Evolutionary conservation across 2,888 invertebrate species (phyloP), one percentile per base, ranked within the genome.

Genomic region (Calameuta filiformis): DNA sequence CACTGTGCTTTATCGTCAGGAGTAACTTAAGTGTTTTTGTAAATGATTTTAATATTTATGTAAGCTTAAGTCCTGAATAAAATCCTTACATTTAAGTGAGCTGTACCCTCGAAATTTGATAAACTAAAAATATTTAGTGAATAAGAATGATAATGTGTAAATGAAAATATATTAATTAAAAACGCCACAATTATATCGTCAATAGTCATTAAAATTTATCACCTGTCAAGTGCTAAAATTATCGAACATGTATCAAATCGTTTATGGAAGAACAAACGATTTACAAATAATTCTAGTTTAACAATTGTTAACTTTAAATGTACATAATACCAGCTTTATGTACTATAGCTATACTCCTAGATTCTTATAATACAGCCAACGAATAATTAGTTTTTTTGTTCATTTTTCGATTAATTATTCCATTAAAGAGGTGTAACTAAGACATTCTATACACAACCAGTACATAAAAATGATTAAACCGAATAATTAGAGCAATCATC

Each of bases 211-310:
- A 56, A 30, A 37, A 73, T 37, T n/a, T 40, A 31, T 40, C 56
- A 31, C 15, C 31, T 31, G 34, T 33, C 31, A 34, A 31, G 31
- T 31, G 31, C 31, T 71, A 71, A 71, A 71, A 71, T 71, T 71
- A 71, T 71, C 71, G 71, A 71, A 71, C 71, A 71, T 71, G 71
- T 71, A 71, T 71, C 71, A 71, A 71, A 71, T 71, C 71, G 71
- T 71, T 71, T n/a, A 71, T 71, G 71, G 23, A 71, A 33, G 34
- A 15, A 15, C 33, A 71, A 71, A 71, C 71, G 71, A 71, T 71
- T 71, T 34, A 34, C 34, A 71, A 71, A 71, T 71, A 71, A 71
- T 71, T 71, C 34, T 34, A 34, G 12, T 71, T 71, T 34, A 71
- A 71, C 71, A 71, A 15, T 33, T 31, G 1, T 71, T 34, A 71